Percentiles rank a stretch among this genome's conserved stretches.
These are phyloP conservation scores for Gymnopithys bicolor DNA, from an alignment of 2,797 vertebrate genomes.

Conservation along the genomic window DNA sequence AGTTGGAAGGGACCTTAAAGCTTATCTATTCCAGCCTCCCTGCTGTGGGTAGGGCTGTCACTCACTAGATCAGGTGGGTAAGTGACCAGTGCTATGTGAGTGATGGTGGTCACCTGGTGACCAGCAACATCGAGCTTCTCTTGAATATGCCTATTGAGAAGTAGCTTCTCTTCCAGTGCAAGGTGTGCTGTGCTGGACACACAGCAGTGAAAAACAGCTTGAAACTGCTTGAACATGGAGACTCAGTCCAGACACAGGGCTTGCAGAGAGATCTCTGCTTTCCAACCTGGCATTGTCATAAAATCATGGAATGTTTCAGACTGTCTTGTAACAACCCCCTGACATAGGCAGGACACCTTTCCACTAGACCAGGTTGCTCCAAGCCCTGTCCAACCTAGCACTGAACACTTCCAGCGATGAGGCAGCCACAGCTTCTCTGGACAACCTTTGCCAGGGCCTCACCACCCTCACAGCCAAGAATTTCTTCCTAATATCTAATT, in stretches of 20 bases:
- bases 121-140: neutral
- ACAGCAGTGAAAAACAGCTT: neutral
- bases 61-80: neutral
- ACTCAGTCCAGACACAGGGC: neutral
- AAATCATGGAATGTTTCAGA: fast-evolving
- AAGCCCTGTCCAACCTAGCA: fast-evolving
- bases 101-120: neutral
- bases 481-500: neutral
- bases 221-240: neutral
- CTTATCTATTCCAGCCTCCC: neutral
- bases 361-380: fast-evolving
- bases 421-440: neutral
- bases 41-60: neutral
- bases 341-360: neutral
- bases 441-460: neutral
- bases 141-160: neutral
- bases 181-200: neutral
- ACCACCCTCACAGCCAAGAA: fast-evolving
- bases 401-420: neutral
- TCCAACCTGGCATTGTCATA: neutral
- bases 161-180: neutral
- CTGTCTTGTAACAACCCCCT: fast-evolving
- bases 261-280: neutral
- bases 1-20: neutral
- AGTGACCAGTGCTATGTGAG: neutral